A percentile compares a stretch with the other conserved stretches of the same genome.
These are phyloP conservation scores for Xyrichtys novacula DNA, from an alignment of 2,797 vertebrate species.

Conservation along the genomic window DNA sequence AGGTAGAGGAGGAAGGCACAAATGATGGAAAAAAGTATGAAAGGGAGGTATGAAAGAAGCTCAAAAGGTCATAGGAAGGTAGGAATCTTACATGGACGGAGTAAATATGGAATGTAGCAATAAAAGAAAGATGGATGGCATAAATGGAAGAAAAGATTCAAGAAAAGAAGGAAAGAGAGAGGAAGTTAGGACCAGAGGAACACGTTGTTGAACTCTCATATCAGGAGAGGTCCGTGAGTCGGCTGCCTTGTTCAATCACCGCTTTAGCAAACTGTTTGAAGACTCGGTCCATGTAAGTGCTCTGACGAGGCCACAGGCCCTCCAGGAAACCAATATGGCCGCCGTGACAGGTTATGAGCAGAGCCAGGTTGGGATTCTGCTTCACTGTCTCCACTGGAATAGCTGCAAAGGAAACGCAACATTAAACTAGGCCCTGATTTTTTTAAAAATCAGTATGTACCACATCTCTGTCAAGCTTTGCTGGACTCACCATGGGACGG, in stretches of 20 bases:
- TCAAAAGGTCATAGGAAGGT: slow-evolving; percentile 12
- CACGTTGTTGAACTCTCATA: slow-evolving; percentile 43
- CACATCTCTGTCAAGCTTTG: no score
- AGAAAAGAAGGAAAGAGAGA: slow-evolving; percentile 1
- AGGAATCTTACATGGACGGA: slow-evolving; percentile 9
- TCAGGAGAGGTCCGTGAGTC: slow-evolving; percentile 83
- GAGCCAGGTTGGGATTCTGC: slow-evolving; percentile 95
- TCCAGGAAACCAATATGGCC: slow-evolving; percentile 99
- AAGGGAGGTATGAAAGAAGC: slow-evolving; percentile 13
- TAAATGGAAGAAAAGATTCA: slow-evolving; percentile 13
- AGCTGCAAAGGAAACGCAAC: slow-evolving; percentile 79
- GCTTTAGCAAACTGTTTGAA: slow-evolving; percentile 98
- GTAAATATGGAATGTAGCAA: slow-evolving; percentile 26
- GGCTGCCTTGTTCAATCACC: slow-evolving; percentile 91
- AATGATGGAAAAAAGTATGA: slow-evolving; percentile 28
- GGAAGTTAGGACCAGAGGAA: slow-evolving; percentile 34
- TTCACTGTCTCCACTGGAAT: slow-evolving; percentile 96
- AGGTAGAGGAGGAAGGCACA: slow-evolving; percentile 24
- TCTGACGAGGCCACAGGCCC: slow-evolving; percentile 95
- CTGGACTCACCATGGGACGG: slow-evolving; percentile 91
- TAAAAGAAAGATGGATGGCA: slow-evolving; percentile 18
- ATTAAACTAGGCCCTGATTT: no score
- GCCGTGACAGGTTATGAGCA: slow-evolving; percentile 95
- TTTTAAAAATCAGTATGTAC: no score
- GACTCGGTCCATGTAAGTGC: slow-evolving; percentile 99